phyloP scores from a whole-genome alignment of 2,888 invertebrate species.

The Drosophila fungiperda region DNA sequence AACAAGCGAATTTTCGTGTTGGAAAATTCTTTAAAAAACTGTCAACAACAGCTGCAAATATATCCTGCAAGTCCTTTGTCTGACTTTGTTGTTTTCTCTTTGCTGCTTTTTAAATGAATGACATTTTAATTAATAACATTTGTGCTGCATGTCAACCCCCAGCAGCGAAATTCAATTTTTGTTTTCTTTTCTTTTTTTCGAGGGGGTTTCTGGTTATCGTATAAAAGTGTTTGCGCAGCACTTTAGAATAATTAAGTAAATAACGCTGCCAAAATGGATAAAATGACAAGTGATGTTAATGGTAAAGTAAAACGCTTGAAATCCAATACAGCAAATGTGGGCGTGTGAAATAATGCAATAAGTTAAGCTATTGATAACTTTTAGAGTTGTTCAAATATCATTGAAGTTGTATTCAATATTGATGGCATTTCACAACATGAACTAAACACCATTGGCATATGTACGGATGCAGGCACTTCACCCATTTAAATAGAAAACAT shows the following conservation, averaged over 20 bases:
- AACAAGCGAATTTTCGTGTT: conserved; percentile 13
- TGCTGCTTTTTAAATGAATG: conserved; percentile 71
- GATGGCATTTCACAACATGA: background rate
- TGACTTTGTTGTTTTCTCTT: conserved; percentile 32
- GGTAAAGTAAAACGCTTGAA: conserved; percentile 60
- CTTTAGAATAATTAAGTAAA: conserved; percentile 80
- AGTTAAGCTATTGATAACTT: conserved; percentile 8
- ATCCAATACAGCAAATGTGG: conserved; percentile 68
- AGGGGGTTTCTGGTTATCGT: conserved; percentile 56
- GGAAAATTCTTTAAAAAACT: conserved; percentile 53
- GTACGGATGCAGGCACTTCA: conserved; percentile 12
- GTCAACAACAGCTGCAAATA: conserved; percentile 73
- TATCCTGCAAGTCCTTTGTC: conserved; percentile 53
- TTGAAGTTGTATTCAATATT: background rate
- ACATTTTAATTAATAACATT: conserved; percentile 84
- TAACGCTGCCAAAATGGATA: conserved; percentile 58
- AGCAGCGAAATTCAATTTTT: conserved; percentile 28
- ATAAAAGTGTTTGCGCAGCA: conserved; percentile 80
- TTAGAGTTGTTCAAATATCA: conserved; percentile 5
- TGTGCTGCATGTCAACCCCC: conserved; percentile 54
- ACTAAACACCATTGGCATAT: background rate
- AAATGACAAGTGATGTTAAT: conserved; percentile 50
- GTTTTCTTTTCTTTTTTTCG: conserved; percentile 11
- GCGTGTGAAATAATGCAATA: conserved; percentile 47
- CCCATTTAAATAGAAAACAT: conserved; percentile 67